These are phyloP conservation scores for Hyperoplus lanceolatus DNA, from an alignment of 2,797 vertebrate genomes.

Conservation along the genomic window DNA sequence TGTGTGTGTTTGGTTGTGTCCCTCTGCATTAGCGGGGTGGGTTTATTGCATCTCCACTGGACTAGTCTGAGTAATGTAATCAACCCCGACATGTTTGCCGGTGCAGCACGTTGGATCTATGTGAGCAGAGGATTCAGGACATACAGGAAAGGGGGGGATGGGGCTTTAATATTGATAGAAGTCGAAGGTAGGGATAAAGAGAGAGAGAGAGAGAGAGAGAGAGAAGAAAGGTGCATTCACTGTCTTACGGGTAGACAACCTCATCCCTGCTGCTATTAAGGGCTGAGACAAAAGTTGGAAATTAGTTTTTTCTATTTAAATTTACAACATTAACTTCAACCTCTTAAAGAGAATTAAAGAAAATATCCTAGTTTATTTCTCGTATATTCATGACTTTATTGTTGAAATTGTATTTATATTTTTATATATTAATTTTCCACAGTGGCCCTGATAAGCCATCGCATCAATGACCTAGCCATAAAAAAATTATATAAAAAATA, in stretches of 20 bases:
- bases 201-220: background rate
- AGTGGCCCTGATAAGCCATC: too few relatives aligned
- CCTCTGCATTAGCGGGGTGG: background rate
- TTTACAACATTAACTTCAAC: too few relatives aligned
- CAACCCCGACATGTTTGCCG: constrained; percentile 52
- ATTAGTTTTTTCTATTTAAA: too few relatives aligned
- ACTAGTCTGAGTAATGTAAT: constrained; percentile 55
- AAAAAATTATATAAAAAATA: background rate
- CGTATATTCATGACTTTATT: too few relatives aligned
- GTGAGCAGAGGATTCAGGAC: constrained; percentile 9
- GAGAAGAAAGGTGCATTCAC: background rate
- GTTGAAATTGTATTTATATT: too few relatives aligned
- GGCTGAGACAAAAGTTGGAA: too few relatives aligned
- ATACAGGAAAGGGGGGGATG: background rate
- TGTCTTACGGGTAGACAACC: background rate
- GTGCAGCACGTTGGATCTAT: constrained; percentile 22
- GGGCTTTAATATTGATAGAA: background rate
- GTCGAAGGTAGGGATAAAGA: background rate
- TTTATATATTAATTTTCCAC: too few relatives aligned
- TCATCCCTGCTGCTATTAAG: background rate
- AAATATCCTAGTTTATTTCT: too few relatives aligned
- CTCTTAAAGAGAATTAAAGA: too few relatives aligned
- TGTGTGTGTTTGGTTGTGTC: constrained; percentile 14
- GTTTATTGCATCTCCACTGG: constrained; percentile 35
- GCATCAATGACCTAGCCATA: background rate